phyloP scores from a whole-genome alignment of 2,888 invertebrate species.

The Copidosoma aretas region DNA sequence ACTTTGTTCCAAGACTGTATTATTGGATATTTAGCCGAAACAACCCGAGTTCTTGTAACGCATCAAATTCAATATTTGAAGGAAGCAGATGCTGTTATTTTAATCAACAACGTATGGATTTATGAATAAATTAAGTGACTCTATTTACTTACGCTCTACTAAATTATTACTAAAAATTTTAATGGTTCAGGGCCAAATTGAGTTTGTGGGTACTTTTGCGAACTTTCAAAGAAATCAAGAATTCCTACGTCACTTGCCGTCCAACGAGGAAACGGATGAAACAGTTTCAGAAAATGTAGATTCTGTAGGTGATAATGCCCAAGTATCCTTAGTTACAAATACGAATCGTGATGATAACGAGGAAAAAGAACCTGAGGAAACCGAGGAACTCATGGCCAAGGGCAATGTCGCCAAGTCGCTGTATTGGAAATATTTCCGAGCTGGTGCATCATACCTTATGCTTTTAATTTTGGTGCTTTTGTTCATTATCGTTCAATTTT shows the following conservation, averaged over 20 bases:
- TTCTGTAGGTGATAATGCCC: neutral
- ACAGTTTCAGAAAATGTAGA: slow-evolving; percentile 28
- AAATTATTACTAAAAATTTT: slow-evolving; percentile 8
- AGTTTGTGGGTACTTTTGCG: slow-evolving; percentile 67
- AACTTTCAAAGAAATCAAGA: slow-evolving; percentile 67
- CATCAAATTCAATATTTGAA: slow-evolving; percentile 83
- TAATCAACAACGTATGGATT: slow-evolving; percentile 69
- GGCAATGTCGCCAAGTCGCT: slow-evolving; percentile 70
- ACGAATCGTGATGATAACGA: slow-evolving; percentile 50
- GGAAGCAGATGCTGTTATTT: slow-evolving; percentile 70
- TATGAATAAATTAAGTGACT: neutral
- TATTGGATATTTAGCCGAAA: slow-evolving; percentile 68
- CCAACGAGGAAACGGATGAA: slow-evolving; percentile 50
- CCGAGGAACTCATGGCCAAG: slow-evolving; percentile 71
- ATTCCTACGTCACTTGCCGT: slow-evolving; percentile 63
- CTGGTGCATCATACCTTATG: slow-evolving; percentile 70
- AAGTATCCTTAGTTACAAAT: slow-evolving; percentile 20
- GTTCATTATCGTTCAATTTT: slow-evolving; percentile 72
- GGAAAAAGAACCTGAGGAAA: slow-evolving; percentile 66
- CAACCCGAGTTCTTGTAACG: slow-evolving; percentile 80
- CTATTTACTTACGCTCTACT: too few species aligned
- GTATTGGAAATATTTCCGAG: slow-evolving; percentile 74
- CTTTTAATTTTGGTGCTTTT: slow-evolving; percentile 66
- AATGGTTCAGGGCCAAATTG: slow-evolving; percentile 67
- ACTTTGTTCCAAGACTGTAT: slow-evolving; percentile 80